Base-by-base conservation (phyloP, 1,140 invertebrate genomes). In the Ips nitidus region DNA sequence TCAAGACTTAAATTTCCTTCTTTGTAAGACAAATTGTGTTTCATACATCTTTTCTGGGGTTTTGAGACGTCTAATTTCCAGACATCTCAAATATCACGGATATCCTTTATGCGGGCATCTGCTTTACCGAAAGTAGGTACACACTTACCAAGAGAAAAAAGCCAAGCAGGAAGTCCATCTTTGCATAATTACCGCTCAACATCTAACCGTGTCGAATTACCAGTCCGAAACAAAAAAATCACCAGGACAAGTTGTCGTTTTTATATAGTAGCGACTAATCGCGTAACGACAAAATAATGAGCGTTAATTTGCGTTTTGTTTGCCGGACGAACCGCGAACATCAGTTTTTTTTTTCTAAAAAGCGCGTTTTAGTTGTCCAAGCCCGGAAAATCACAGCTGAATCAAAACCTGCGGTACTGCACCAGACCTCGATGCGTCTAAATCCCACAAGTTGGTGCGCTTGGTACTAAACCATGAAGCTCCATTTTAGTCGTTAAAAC, bases 261-360 rank as follows among this genome's bases (percentile, higher is more conserved):
- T 59, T 43, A 60, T 45, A 43, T 37, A 59, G 56, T 64, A 41
- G 57, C 41, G 57, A 41, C 37, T 45, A 43, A 56, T 62, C 59
- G 53, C 52, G 57, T 69, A 69, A 69, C 50, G 67, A 69, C 59
- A 63, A 57, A 62, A 69, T 69, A 69, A 69, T 63, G 67, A 69
- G 41, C 41, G 56, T 59, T 60, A 67, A 68, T 60, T 53, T 39
- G 43, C 58, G 38, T 36, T 47, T 52, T 8, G 59, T 7, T 41
- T 63, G 22, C 47, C 6, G 41, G 4, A 41, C 43, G 55, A 61
- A 61, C 41, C 57, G 47, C 65, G 55, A 58, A 56, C 58, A 68
- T 68, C 66, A 61, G 66, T 68, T 68, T 22, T 52, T 68, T 68
- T 68, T 61, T 53, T 61, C 47, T 41, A 68, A 68, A 68, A 68